Evolutionary conservation across 2,888 invertebrate genomes (phyloP).

Genomic region (Rhamnusium bicolor): DNA sequence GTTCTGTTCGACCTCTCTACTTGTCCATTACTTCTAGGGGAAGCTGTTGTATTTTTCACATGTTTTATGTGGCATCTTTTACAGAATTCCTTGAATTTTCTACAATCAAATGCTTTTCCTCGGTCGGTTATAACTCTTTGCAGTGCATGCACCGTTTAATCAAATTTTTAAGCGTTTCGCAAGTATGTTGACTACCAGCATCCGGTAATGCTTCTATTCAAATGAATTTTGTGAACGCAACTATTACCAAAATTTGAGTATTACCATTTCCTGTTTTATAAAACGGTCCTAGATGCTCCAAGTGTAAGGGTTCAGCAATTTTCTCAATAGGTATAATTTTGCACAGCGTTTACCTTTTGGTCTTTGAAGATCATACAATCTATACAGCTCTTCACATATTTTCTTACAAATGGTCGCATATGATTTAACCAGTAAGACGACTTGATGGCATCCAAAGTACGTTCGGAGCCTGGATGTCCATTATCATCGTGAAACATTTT

Average conservation of each 20-base stretch:
- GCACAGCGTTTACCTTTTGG: not conserved
- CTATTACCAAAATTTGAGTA: no score
- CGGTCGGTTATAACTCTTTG: slow-evolving; percentile 29
- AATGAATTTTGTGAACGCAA: no score
- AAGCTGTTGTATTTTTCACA: slow-evolving; percentile 26
- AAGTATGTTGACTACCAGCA: not conserved
- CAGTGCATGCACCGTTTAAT: not conserved
- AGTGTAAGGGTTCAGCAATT: not conserved
- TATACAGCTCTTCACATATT: not conserved
- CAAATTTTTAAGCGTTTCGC: no score
- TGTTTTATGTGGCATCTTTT: not conserved
- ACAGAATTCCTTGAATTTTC: slow-evolving; percentile 14
- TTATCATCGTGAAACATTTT: slow-evolving; percentile 6
- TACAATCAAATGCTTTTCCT: slow-evolving; percentile 33
- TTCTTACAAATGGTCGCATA: not conserved
- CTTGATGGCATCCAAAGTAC: not conserved
- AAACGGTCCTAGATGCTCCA: not conserved
- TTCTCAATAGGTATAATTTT: not conserved
- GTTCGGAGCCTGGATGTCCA: not conserved
- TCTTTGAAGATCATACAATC: not conserved
- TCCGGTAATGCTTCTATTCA: not conserved
- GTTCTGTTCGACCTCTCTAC: slow-evolving; percentile 14
- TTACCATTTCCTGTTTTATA: not conserved
- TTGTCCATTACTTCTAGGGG: slow-evolving; percentile 29
- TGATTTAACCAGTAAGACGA: not conserved